Evolutionary conservation across 1,140 invertebrate genomes (phyloP).

Genomic region (Periplaneta americana): DNA sequence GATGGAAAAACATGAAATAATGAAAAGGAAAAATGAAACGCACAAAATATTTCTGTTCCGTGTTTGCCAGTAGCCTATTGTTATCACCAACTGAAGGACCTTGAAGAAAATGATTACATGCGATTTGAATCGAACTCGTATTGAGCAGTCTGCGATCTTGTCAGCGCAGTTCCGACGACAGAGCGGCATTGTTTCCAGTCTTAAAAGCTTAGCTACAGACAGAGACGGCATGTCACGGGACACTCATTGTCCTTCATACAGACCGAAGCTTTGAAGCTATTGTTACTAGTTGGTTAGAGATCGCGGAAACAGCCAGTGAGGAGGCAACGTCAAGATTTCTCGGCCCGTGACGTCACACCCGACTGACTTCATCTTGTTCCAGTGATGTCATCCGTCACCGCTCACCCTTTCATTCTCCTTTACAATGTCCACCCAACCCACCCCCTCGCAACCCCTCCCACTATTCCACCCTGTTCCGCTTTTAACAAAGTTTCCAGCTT

Average conservation of each 20-base stretch:
- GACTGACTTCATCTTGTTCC: constrained; percentile 15
- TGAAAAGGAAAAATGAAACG: too few relatives aligned
- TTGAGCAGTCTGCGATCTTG: background rate
- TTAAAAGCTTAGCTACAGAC: background rate
- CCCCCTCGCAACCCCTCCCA: background rate
- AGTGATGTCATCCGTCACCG: constrained; percentile 15
- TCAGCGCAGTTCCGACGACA: background rate
- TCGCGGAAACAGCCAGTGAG: background rate
- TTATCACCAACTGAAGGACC: too few relatives aligned
- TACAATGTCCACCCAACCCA: background rate
- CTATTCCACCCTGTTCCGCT: background rate
- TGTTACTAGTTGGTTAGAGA: background rate
- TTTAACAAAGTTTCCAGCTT: background rate
- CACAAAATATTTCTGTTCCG: too few relatives aligned
- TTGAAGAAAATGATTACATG: too few relatives aligned
- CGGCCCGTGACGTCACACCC: constrained; percentile 16
- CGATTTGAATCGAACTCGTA: background rate
- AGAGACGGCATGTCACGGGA: too few relatives aligned
- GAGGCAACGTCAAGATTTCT: constrained; percentile 6
- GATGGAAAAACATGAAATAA: too few relatives aligned
- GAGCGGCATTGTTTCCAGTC: background rate
- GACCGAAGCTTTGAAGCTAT: background rate
- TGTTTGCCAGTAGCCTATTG: too few relatives aligned
- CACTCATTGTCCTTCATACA: background rate
- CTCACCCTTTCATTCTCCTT: constrained; percentile 7